A percentile compares a stretch with the other conserved stretches of the same genome.
phyloP scores from a whole-genome alignment of 2,888 invertebrate genomes.

The Metallyticus violacea region DNA sequence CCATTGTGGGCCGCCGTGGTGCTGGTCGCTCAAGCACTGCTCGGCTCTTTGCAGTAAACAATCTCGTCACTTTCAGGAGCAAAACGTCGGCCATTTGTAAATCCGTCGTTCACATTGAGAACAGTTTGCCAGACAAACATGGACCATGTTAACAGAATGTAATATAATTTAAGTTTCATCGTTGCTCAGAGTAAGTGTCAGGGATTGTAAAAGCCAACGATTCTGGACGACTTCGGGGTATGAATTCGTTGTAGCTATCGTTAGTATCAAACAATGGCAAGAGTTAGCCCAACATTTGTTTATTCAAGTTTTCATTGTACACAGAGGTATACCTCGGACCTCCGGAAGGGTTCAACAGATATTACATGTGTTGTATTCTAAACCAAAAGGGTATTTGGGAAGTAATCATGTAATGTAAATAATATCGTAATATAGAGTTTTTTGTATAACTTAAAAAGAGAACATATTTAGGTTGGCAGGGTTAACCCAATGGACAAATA shows the following conservation, averaged over 20 bases:
- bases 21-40: not conserved
- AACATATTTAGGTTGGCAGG: not conserved
- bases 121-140: not conserved
- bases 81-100: not conserved
- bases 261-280: not conserved
- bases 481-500: not conserved
- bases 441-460: not conserved
- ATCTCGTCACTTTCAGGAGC: no score
- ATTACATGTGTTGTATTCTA: not conserved
- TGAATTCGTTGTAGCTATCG: not conserved
- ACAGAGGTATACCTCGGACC: not conserved
- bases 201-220: not conserved
- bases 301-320: not conserved
- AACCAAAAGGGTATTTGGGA: not conserved
- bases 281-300: not conserved
- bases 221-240: not conserved
- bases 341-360: not conserved
- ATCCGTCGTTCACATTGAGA: not conserved
- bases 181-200: not conserved
- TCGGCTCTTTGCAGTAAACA: not conserved
- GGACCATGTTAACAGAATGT: not conserved
- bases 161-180: not conserved
- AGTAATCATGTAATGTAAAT: not conserved
- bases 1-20: constrained; percentile 22
- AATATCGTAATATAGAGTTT: not conserved